Conservation (phyloP, 1,140 invertebrate genomes). For the Calliphora vicina region DNA sequence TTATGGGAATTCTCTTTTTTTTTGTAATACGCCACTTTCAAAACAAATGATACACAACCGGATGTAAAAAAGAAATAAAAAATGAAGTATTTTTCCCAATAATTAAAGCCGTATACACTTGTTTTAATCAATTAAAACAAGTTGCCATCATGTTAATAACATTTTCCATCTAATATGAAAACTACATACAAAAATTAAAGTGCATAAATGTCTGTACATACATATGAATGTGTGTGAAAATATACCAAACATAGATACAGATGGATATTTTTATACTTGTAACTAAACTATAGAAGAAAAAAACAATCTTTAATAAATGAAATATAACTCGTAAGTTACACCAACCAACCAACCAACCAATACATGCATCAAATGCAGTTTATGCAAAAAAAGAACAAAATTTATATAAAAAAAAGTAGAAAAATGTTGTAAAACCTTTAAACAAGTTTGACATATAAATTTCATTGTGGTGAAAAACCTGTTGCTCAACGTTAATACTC, state of each 20-base stretch:
- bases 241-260: not conserved
- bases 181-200: not conserved
- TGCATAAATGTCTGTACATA: not conserved
- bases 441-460: constrained; percentile 14
- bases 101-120: too few species aligned
- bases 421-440: constrained; percentile 13
- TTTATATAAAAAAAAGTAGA: not conserved
- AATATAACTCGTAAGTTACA: not conserved
- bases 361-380: not conserved
- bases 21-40: not conserved
- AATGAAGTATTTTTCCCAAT: not conserved
- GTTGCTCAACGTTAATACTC: not conserved
- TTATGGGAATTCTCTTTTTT: not conserved
- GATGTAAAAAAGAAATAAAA: not conserved
- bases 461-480: constrained; percentile 9
- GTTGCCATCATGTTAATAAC: too few species aligned
- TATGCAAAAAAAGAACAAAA: not conserved
- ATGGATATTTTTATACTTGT: not conserved
- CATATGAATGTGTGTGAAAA: not conserved
- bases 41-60: not conserved
- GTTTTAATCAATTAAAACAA: too few species aligned
- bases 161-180: not conserved
- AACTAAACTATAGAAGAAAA: not conserved
- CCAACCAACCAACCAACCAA: not conserved
- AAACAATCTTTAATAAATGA: not conserved